Conservation (phyloP, 1,140 invertebrate genomes). For the Brachionus rubens region DNA sequence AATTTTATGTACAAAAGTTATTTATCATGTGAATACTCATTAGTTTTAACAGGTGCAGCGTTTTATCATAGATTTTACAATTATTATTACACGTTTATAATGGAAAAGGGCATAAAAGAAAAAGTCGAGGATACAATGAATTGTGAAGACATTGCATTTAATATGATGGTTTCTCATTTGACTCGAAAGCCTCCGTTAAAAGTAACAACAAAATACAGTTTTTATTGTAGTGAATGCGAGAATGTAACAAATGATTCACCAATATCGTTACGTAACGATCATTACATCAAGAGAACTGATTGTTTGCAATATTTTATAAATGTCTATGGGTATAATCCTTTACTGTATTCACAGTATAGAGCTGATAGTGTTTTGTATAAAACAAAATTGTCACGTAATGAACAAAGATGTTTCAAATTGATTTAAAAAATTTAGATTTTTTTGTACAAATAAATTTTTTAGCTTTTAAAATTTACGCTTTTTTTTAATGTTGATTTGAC, state of each 20-base stretch:
- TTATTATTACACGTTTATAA: conserved; percentile 85
- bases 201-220: conserved; percentile 70
- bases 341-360: conserved; percentile 91
- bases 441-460: too few relatives aligned
- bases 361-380: conserved; percentile 98
- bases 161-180: conserved; percentile 93
- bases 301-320: conserved; percentile 90
- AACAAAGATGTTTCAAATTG: conserved; percentile 99
- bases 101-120: conserved; percentile 86
- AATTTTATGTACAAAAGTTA: conserved; percentile 69
- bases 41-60: conserved; percentile 95
- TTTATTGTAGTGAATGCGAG: conserved; percentile 91
- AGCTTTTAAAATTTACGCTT: too few relatives aligned
- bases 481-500: too few relatives aligned
- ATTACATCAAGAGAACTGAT: conserved; percentile 93
- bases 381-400: conserved; percentile 94
- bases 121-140: conserved; percentile 99
- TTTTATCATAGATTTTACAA: conserved; percentile 96
- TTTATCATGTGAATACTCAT: conserved; percentile 96
- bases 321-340: conserved; percentile 95
- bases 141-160: conserved; percentile 99
- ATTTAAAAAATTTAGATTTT: conserved; percentile 67
- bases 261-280: conserved; percentile 55
- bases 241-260: conserved; percentile 78
- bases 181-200: conserved; percentile 95